A percentile compares a stretch with the other conserved stretches of the same genome.
Evolutionary conservation across 2,888 invertebrate species (phyloP).

Genomic region (Tachina lurida): DNA sequence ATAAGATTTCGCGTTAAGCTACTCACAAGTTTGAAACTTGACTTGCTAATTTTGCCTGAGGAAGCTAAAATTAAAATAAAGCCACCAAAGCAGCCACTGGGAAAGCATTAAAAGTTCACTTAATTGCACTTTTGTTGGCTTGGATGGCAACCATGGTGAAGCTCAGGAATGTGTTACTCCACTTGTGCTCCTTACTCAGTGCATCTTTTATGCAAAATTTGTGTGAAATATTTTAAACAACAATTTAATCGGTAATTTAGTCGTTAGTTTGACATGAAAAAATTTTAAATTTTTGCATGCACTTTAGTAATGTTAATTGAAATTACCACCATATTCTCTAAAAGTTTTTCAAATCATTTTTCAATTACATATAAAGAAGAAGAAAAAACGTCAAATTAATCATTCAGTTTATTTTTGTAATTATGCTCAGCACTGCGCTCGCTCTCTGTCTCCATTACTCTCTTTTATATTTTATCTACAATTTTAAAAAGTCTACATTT

Average conservation of each 20-base stretch:
- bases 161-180: neutral
- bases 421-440: constrained; percentile 61
- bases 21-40: neutral
- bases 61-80: neutral
- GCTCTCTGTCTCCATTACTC: constrained; percentile 30
- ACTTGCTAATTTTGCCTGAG: neutral
- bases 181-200: neutral
- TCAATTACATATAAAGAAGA: constrained; percentile 14
- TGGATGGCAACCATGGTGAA: neutral
- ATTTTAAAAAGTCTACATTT: constrained; percentile 45
- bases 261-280: neutral
- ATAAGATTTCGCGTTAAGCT: neutral
- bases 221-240: neutral
- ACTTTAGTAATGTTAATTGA: neutral
- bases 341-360: constrained; percentile 8
- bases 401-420: constrained; percentile 10
- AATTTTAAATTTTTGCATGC: constrained; percentile 9
- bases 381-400: constrained; percentile 17
- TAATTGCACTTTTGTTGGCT: no score
- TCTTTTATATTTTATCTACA: constrained; percentile 20
- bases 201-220: neutral
- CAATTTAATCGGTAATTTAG: neutral
- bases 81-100: neutral
- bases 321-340: constrained; percentile 18
- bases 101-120: no score